Base-by-base conservation (phyloP, 1,140 invertebrate genomes). In the Cardiocondyla obscurior region DNA sequence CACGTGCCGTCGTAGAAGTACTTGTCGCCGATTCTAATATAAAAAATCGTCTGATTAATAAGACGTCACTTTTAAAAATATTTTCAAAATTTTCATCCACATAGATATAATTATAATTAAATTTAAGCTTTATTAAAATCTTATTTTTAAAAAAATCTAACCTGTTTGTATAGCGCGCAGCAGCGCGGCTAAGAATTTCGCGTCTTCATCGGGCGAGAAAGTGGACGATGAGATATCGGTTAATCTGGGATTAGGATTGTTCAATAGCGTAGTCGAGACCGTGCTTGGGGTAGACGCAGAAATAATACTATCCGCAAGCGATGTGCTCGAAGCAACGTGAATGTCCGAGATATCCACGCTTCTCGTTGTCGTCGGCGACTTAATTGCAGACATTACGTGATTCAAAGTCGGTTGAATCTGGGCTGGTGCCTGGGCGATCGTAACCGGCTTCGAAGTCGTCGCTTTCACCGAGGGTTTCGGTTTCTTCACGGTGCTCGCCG, bases 191-290 rank as follows among this genome's bases (percentile, higher is more conserved):
- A 94, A 81, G 74, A 94, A 94, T 73, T 92, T 93, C 0, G 91
- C 90, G 57, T 94, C 93, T 0, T 94, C 92, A 22, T 93, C 92
- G 0, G 92, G 90, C 10, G 93, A 93, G 55, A 84, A 92, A 0
- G 89, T 93, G 0, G 90, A 87, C 6, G 67, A 89, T 2, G 58
- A 67, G 1, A 67, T 44, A 0, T 87, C 53, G 3, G 51, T 51
- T 8, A 85, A 19, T 55, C 74, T 83, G 6, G 88, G 84, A 60
- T 84, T 88, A 1, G 84, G 79, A 62, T 88, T 88, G 28, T 88
- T 90, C 16, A 87, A 46, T 25, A 87, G 51, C 14, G 67, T n/a
- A 0, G 79, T 86, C 0, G 77, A 44, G 22, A 85, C 46, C 3
- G 77, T 46, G 28, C 19, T 60, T 10, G 83, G 65, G 3, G 88